Conservation (phyloP, 2,113 vertebrate genomes). For the Numida meleagris region DNA sequence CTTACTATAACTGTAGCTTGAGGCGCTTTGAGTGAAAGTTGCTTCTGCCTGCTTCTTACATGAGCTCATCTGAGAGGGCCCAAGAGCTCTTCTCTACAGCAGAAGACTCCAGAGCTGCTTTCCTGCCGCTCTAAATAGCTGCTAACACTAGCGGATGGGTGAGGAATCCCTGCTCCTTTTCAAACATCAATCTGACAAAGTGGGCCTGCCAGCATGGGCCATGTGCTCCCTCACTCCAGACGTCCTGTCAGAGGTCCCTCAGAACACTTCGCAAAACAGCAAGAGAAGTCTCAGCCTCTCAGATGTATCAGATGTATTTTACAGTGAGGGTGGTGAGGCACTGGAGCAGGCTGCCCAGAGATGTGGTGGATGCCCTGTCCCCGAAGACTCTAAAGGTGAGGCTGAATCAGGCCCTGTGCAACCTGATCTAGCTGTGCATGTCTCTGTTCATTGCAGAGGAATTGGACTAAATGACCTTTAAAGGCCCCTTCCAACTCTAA, state of each 20-base stretch:
- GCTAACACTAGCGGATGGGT: not conserved
- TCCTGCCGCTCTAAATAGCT: not conserved
- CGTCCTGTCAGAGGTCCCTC: conserved; percentile 10
- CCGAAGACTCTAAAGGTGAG: too few relatives aligned
- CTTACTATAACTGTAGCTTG: not conserved
- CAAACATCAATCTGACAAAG: conserved; percentile 34
- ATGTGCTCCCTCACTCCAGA: not conserved
- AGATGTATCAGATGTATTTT: not conserved
- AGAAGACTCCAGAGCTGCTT: conserved; percentile 6
- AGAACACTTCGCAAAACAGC: conserved; percentile 35
- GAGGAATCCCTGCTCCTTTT: conserved; percentile 44
- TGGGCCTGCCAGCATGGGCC: not conserved
- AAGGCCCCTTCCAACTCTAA: too few relatives aligned
- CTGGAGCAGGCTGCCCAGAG: too few relatives aligned
- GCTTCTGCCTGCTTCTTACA: not conserved
- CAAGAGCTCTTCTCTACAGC: not conserved
- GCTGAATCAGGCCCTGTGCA: too few relatives aligned
- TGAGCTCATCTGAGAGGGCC: not conserved
- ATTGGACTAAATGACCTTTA: too few relatives aligned
- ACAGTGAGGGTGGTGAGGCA: too few relatives aligned
- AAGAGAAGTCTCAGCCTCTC: conserved; percentile 32
- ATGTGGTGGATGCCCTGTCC: too few relatives aligned
- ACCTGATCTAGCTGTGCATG: too few relatives aligned
- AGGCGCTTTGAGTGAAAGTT: not conserved
- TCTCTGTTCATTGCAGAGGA: too few relatives aligned